These are phyloP conservation scores for Alces alces DNA, from an alignment of 2,113 vertebrate genomes.

Conservation along the genomic window DNA sequence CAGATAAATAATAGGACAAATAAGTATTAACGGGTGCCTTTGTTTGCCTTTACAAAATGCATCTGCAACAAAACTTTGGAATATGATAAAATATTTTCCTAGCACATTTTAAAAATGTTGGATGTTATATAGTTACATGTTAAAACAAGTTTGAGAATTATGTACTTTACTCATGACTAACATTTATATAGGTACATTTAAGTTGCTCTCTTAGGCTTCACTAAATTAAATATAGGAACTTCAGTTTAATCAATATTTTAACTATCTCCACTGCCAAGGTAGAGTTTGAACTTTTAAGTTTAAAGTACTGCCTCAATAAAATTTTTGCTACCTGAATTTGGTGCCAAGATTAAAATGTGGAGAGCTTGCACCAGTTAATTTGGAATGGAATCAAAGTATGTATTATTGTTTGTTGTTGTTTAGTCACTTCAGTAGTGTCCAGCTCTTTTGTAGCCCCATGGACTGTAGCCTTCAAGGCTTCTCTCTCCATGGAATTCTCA, in stretches of 20 bases:
- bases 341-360: not conserved
- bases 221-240: not conserved
- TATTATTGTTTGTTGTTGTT: not conserved
- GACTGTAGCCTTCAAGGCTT: not conserved
- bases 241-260: not conserved
- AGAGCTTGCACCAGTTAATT: not conserved
- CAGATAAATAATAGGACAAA: not conserved
- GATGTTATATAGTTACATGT: not conserved
- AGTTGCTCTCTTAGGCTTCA: not conserved
- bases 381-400: not conserved
- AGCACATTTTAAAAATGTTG: not conserved
- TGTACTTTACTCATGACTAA: not conserved
- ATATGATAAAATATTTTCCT: not conserved
- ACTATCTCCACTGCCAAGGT: not conserved
- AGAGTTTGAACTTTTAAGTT: not conserved
- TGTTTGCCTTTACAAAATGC: slow-evolving; percentile 26
- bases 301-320: not conserved
- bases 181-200: not conserved
- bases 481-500: not conserved
- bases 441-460: not conserved
- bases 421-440: not conserved
- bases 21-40: not conserved
- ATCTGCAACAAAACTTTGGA: not conserved
- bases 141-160: slow-evolving; percentile 14
- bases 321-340: slow-evolving; percentile 13